Evolutionary conservation across 2,797 vertebrate species (phyloP), one percentile per base, ranked within the genome.

Genomic region (Leuciscus waleckii): DNA sequence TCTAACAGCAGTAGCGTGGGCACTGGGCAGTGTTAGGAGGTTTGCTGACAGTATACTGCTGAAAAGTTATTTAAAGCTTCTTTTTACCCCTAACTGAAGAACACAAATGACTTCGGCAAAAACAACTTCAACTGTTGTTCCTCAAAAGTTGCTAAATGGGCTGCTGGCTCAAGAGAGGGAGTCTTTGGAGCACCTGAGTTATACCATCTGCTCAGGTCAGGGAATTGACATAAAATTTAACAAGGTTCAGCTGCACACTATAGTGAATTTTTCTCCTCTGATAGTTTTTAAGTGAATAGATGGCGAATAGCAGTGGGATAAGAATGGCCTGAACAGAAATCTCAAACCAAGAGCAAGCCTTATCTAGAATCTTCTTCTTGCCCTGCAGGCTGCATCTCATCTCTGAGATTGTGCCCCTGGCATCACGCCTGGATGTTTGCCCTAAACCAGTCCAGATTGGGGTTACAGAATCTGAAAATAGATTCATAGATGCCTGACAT

Each of bases 391-490:
- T 68, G 79, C 29, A 81, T 71, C 32, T 84, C 68, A 79, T 86
- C 61, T 84, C 19, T 26, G 16, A 65, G 29, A 63, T 26, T 76
- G 61, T 49, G 67, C 65, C 54, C 8, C 39, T 41, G 70, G 21
- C 65, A 41, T 78, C 61, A 69, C 39, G 5, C 17, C 32, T 58
- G 63, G 81, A 77, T 68, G 29, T 39, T 3, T 17, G 35, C 73
- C 61, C 21, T 73, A 67, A 79, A 79, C 70, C 67, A 9, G 41
- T 8, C 19, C 73, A 88, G 70, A 83, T 83, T 83, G 76, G 14
- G 79, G 85, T 89, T 69, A 56, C 63, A 41, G 19, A 85, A 85
- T 83, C 26, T 82, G 23, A 68, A 78, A 63, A 46, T 32, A 69
- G 46, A 73, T 46, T 77, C 67, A 65, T 65, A 74, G 46, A 76